phyloP scores from a whole-genome alignment of 2,113 vertebrate species.

The Chamaea fasciata region DNA sequence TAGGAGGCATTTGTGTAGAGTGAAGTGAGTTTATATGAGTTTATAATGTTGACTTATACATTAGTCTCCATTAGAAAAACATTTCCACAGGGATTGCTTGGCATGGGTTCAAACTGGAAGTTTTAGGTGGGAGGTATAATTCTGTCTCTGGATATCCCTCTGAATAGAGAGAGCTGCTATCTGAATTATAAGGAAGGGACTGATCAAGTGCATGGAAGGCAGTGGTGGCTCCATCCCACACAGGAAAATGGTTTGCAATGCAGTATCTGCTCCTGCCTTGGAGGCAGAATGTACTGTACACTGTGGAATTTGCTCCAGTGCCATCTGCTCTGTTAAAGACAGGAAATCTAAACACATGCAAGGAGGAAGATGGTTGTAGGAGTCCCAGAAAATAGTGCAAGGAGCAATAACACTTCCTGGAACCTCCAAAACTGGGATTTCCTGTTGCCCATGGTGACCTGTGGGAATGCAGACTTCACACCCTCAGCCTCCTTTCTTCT shows the following conservation, averaged over 20 bases:
- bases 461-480: not conserved
- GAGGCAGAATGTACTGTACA: not conserved
- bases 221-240: not conserved
- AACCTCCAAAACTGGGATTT: not conserved
- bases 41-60: not conserved
- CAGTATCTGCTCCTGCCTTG: not conserved
- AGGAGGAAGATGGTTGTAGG: not conserved
- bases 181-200: not conserved
- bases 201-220: not conserved
- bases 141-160: not conserved
- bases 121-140: not conserved
- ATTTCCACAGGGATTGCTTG: not conserved
- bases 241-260: not conserved
- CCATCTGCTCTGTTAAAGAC: not conserved
- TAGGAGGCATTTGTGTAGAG: not conserved
- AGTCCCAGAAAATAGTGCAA: not conserved
- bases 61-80: not conserved
- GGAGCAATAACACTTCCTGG: not conserved
- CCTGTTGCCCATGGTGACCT: not conserved
- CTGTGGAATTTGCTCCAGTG: not conserved
- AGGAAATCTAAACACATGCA: not conserved
- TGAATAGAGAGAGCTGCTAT: not conserved
- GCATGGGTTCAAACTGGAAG: not conserved
- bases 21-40: not conserved
- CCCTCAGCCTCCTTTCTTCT: not conserved